phyloP scores from a whole-genome alignment of 2,888 invertebrate species.

The Meteorus colon region DNA sequence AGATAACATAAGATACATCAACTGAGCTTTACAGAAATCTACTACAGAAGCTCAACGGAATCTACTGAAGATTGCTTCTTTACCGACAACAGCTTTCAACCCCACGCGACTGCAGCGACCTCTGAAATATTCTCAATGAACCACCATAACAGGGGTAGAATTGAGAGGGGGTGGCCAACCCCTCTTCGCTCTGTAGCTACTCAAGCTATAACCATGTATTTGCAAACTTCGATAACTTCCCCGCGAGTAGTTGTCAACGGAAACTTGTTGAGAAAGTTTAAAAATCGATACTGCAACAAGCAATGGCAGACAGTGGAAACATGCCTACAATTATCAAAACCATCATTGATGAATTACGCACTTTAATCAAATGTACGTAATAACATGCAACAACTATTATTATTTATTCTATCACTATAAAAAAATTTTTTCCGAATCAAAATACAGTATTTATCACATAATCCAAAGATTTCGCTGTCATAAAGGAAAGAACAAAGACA shows the following conservation, averaged over 20 bases:
- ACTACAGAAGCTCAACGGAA: neutral
- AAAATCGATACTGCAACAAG: slow-evolving; percentile 68
- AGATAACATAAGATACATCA: neutral
- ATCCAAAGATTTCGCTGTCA: neutral
- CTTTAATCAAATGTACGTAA: neutral
- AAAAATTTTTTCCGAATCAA: neutral
- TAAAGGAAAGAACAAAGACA: no score
- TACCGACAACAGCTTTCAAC: slow-evolving; percentile 10
- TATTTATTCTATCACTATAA: neutral
- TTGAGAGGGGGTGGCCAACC: slow-evolving; percentile 6
- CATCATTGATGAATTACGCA: slow-evolving; percentile 29
- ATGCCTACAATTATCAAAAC: neutral
- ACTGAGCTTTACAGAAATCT: slow-evolving; percentile 13
- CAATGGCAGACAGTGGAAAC: slow-evolving; percentile 27
- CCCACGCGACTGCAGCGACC: neutral
- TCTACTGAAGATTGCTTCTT: neutral
- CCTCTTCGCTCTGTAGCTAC: slow-evolving; percentile 46
- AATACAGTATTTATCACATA: neutral
- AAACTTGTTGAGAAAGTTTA: slow-evolving; percentile 67
- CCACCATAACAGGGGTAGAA: neutral
- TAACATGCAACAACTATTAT: neutral
- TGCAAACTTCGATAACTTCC: slow-evolving; percentile 67
- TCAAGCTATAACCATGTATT: slow-evolving; percentile 36
- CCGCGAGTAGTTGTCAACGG: slow-evolving; percentile 57
- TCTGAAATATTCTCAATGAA: neutral